A percentile compares a stretch with the other conserved stretches of the same genome.
Evolutionary conservation across 2,888 invertebrate species (phyloP).

Genomic region (Megastigmus dorsalis): DNA sequence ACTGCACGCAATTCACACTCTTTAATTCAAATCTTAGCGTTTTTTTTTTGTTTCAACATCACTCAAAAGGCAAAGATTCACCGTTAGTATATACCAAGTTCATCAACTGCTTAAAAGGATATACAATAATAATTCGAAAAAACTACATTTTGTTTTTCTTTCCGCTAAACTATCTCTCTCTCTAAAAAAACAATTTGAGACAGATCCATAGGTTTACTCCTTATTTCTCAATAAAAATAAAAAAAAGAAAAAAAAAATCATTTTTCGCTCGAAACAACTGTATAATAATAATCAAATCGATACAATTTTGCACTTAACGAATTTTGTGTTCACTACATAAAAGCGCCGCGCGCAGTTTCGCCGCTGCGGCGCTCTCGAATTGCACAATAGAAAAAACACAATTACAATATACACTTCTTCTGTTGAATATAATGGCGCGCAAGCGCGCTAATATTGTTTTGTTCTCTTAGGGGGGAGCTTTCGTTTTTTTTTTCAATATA

Average conservation of each 20-base stretch:
- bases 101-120: conserved; percentile 16
- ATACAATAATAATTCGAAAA: conserved; percentile 30
- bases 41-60: conserved; percentile 28
- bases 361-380: conserved; percentile 26
- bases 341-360: neutral
- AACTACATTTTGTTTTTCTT: conserved; percentile 22
- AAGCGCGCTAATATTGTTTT: neutral
- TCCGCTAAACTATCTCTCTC: neutral
- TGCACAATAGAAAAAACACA: conserved; percentile 50
- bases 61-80: conserved; percentile 43
- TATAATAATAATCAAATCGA: conserved; percentile 29
- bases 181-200: conserved; percentile 33
- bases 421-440: neutral
- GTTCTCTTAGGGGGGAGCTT: neutral
- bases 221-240: conserved; percentile 26
- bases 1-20: conserved; percentile 32
- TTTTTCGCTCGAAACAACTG: conserved; percentile 20
- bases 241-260: too few relatives aligned
- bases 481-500: too few relatives aligned
- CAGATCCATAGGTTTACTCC: conserved; percentile 10
- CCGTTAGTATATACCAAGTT: conserved; percentile 37
- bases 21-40: neutral
- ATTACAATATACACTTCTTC: conserved; percentile 30
- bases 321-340: conserved; percentile 3
- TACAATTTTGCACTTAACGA: conserved; percentile 39